These are phyloP conservation scores for Sarcophilus harrisii DNA, from an alignment of 2,797 vertebrate genomes.

Conservation along the genomic window DNA sequence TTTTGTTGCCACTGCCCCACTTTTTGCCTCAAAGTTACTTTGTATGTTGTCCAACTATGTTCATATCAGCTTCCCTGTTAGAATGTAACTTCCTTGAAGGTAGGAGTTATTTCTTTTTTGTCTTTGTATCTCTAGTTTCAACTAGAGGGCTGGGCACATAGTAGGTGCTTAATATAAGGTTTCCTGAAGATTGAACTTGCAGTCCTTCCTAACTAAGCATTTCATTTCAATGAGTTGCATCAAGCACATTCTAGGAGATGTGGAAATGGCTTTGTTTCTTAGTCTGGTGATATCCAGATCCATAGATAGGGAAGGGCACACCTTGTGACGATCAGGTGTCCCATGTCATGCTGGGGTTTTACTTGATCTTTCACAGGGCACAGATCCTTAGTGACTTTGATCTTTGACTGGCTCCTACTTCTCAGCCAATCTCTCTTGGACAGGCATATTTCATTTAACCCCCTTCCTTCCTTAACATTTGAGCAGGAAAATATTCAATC, in stretches of 20 bases:
- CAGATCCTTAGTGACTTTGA: neutral
- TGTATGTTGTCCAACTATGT: neutral
- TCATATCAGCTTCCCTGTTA: neutral
- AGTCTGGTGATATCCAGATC: neutral
- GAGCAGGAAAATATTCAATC: neutral
- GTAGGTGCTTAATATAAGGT: neutral
- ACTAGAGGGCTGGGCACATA: neutral
- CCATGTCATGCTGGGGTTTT: neutral
- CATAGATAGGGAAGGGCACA: neutral
- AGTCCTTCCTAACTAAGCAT: neutral
- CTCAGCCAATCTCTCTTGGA: neutral
- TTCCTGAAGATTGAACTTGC: neutral
- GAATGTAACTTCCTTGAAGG: neutral
- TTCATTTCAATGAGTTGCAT: neutral
- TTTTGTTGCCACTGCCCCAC: neutral
- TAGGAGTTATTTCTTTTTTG: neutral
- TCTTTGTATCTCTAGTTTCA: neutral
- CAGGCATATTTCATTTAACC: neutral
- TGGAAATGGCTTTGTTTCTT: neutral
- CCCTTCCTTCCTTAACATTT: neutral
- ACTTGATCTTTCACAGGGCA: neutral
- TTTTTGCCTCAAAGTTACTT: neutral
- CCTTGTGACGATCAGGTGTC: neutral
- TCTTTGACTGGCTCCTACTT: neutral
- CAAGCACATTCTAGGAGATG: neutral